These are phyloP conservation scores for Dyspetes luteomarginatus DNA, from an alignment of 2,888 invertebrate species.

Conservation along the genomic window DNA sequence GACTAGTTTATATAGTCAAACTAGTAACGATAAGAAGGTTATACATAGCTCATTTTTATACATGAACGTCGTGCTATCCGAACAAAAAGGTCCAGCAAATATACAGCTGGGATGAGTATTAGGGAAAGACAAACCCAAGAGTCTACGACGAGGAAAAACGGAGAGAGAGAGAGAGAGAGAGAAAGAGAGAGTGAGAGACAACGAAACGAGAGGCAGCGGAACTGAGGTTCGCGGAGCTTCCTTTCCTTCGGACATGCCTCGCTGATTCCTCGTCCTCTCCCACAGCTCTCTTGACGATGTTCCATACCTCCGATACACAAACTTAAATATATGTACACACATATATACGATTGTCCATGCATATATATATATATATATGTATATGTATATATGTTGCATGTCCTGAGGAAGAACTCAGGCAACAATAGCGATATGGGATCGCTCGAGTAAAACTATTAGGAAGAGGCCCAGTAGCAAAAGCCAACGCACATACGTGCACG, in stretches of 20 bases:
- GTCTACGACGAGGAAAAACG: conserved; percentile 46
- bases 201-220: conserved; percentile 82
- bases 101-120: conserved; percentile 47
- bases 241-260: conserved; percentile 82
- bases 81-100: conserved; percentile 38
- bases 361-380: neutral
- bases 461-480: conserved; percentile 58
- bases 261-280: conserved; percentile 82
- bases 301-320: conserved; percentile 46
- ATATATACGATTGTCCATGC: conserved; percentile 35
- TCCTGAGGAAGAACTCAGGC: conserved; percentile 48
- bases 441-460: conserved; percentile 74
- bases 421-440: conserved; percentile 77
- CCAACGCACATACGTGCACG: neutral
- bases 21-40: neutral
- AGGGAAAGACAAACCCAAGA: conserved; percentile 57
- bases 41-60: neutral
- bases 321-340: conserved; percentile 10
- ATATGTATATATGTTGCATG: neutral
- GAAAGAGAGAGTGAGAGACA: conserved; percentile 69
- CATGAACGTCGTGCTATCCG: conserved; percentile 37
- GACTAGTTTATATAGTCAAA: neutral
- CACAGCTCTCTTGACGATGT: conserved; percentile 74
- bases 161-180: no score
- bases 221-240: conserved; percentile 83